phyloP scores from a whole-genome alignment of 2,113 vertebrate species.

The Upupa epops region DNA sequence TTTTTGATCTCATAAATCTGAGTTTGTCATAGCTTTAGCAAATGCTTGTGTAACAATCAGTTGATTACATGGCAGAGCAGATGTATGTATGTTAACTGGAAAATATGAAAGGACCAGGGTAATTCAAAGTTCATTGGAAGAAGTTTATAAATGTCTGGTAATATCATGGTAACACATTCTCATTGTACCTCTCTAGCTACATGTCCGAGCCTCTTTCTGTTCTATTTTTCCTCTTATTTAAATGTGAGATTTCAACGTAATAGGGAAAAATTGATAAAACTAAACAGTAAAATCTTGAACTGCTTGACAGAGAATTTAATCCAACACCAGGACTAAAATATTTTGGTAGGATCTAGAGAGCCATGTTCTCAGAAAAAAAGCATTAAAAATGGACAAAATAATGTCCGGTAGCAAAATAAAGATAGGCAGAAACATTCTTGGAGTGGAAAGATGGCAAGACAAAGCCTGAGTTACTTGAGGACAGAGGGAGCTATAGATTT shows the following conservation, averaged over 20 bases:
- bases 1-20: conserved; percentile 94
- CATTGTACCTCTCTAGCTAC: not conserved
- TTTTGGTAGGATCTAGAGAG: not conserved
- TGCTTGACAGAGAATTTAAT: not conserved
- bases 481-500: not conserved
- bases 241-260: not conserved
- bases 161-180: conserved; percentile 59
- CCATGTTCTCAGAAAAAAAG: not conserved
- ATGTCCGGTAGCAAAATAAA: not conserved
- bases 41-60: conserved; percentile 99
- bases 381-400: not conserved
- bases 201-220: not conserved
- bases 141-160: conserved; percentile 75
- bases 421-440: not conserved
- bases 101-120: conserved; percentile 80
- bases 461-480: not conserved
- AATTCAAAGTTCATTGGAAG: conserved; percentile 77
- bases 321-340: not conserved
- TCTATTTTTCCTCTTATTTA: not conserved
- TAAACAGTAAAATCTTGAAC: not conserved
- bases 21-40: conserved; percentile 91
- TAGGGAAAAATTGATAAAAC: not conserved
- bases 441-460: not conserved
- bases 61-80: conserved; percentile 94
- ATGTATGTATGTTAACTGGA: conserved; percentile 80